A percentile compares a stretch with the other conserved stretches of the same genome.
Conservation (phyloP, 2,888 invertebrate species). For the Bembecia ichneumoniformis region DNA sequence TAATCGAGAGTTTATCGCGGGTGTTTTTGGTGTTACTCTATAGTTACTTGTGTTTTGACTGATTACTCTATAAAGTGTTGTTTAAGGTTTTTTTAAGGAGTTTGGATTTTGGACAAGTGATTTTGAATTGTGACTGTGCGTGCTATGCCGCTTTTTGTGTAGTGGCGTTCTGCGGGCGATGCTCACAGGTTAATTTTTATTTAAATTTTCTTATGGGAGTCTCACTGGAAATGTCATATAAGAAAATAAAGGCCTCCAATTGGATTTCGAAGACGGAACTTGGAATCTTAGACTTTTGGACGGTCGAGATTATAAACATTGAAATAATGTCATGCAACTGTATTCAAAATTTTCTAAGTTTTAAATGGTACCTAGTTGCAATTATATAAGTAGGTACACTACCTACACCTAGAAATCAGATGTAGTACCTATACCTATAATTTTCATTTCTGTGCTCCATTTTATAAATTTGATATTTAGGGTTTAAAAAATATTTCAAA, state of each 20-base stretch:
- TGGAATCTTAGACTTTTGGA: no score
- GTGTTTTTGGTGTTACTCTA: slow-evolving; percentile 54
- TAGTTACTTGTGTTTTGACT: slow-evolving; percentile 62
- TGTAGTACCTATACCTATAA: no score
- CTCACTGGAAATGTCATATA: slow-evolving; percentile 15
- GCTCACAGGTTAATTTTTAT: slow-evolving; percentile 66
- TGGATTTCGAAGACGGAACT: no score
- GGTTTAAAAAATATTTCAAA: no score
- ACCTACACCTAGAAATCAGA: no score
- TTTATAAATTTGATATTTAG: no score
- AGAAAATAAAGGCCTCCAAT: neutral
- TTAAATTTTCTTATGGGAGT: slow-evolving; percentile 41
- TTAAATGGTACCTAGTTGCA: no score
- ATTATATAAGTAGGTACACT: no score
- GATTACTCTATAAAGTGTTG: slow-evolving; percentile 44
- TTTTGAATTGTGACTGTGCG: slow-evolving; percentile 54
- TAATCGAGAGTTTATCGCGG: slow-evolving; percentile 56
- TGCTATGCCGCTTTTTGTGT: slow-evolving; percentile 65
- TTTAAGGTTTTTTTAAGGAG: slow-evolving; percentile 42
- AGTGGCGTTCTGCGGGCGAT: slow-evolving; percentile 69
- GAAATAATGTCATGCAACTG: no score
- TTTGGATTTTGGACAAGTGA: slow-evolving; percentile 68
- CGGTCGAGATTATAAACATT: no score
- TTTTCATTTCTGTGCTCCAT: no score
- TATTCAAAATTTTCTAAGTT: no score